These are phyloP conservation scores for Sebastes cheni DNA, from an alignment of 2,797 vertebrate genomes.

Conservation along the genomic window DNA sequence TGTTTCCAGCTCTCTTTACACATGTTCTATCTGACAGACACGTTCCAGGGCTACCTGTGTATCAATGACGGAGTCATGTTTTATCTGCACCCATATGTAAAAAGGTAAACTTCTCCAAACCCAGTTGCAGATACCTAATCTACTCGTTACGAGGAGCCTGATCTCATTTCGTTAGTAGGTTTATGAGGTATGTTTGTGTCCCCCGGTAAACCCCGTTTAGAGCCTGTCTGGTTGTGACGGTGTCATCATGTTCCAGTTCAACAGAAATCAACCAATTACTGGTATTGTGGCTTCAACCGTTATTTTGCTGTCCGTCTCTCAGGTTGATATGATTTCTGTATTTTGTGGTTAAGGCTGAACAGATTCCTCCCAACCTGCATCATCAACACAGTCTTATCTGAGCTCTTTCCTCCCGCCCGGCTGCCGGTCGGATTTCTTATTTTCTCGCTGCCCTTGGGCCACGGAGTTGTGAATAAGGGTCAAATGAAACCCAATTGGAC, in stretches of 20 bases:
- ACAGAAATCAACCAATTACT: slow-evolving; percentile 21
- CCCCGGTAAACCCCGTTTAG: background rate
- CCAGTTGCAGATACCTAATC: background rate
- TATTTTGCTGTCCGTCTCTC: background rate
- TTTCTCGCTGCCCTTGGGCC: slow-evolving; percentile 29
- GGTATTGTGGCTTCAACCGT: background rate
- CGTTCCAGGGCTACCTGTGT: no score
- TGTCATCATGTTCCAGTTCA: slow-evolving; percentile 1
- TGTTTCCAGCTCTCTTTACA: no score
- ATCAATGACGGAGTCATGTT: no score
- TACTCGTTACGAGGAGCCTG: background rate
- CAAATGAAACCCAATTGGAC: slow-evolving; percentile 52
- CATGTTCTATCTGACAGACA: no score
- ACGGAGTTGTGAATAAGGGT: slow-evolving; percentile 33
- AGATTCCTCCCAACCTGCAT: slow-evolving; percentile 22
- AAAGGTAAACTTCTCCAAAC: no score
- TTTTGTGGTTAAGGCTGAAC: slow-evolving; percentile 25
- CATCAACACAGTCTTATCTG: slow-evolving; percentile 34
- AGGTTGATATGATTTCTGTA: slow-evolving; percentile 32
- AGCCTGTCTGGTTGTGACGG: background rate
- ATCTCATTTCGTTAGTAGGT: background rate
- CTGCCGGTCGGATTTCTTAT: slow-evolving; percentile 37
- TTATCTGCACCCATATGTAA: no score
- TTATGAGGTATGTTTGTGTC: background rate
- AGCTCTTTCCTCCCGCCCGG: background rate